phyloP scores from a whole-genome alignment of 2,113 vertebrate genomes.

The Apistogramma diplotaenia region DNA sequence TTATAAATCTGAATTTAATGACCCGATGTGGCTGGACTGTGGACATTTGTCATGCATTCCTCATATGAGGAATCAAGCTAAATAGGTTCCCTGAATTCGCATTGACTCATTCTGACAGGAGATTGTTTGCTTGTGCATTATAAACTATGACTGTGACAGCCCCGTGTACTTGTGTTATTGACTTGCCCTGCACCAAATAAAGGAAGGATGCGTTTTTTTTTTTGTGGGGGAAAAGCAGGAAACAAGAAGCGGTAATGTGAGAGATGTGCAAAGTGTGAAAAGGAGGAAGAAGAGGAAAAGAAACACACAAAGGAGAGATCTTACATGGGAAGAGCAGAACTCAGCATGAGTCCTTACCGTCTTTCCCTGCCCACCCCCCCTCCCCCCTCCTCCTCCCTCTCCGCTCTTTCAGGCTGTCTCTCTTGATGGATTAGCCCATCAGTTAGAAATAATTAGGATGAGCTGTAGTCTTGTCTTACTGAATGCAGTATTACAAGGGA shows the following conservation, averaged over 20 bases:
- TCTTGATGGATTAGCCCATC: constrained; percentile 77
- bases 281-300: not conserved
- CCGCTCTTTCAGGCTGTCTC: constrained; percentile 35
- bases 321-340: not conserved
- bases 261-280: not conserved
- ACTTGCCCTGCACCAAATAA: not conserved
- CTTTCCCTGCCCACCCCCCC: constrained; percentile 2
- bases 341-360: constrained; percentile 27
- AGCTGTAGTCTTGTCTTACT: constrained; percentile 67
- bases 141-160: not conserved
- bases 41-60: constrained; percentile 59
- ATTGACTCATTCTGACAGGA: constrained; percentile 30
- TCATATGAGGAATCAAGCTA: constrained; percentile 50
- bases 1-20: constrained; percentile 73
- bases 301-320: not conserved
- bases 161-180: constrained; percentile 11
- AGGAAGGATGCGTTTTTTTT: not conserved
- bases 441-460: constrained; percentile 78
- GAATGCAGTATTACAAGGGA: constrained; percentile 62
- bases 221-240: not conserved
- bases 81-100: constrained; percentile 48
- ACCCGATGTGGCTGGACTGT: constrained; percentile 28
- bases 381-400: constrained; percentile 4
- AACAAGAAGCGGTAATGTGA: not conserved
- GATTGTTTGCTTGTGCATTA: not conserved